Evolutionary conservation across 2,113 vertebrate genomes (phyloP).

Genomic region (Cinclus cinclus): DNA sequence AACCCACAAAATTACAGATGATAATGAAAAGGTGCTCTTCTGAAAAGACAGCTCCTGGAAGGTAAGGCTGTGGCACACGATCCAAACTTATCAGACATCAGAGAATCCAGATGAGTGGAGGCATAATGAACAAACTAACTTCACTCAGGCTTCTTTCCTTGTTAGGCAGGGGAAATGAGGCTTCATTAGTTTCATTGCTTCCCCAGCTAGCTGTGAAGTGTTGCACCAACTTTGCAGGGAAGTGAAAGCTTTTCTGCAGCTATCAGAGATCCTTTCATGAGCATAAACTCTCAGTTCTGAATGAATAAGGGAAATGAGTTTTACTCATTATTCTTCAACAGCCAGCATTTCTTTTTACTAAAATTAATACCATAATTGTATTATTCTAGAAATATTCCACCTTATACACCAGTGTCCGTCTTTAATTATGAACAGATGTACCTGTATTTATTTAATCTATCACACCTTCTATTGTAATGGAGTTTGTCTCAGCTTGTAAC

Average conservation of each 20-base stretch:
- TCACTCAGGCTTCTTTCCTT: not conserved
- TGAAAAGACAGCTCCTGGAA: not conserved
- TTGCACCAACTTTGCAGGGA: not conserved
- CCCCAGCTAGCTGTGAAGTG: not conserved
- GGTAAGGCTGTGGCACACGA: not conserved
- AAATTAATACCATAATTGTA: not conserved
- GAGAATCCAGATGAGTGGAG: not conserved
- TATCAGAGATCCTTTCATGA: not conserved
- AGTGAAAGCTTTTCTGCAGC: not conserved
- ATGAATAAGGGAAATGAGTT: not conserved
- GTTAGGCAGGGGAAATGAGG: slow-evolving; percentile 17
- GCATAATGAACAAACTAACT: not conserved
- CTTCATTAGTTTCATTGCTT: not conserved
- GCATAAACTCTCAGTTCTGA: not conserved
- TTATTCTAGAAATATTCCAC: not conserved
- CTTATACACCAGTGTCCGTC: not conserved
- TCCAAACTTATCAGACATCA: not conserved
- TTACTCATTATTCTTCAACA: not conserved
- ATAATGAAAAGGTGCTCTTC: not conserved
- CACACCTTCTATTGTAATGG: not conserved
- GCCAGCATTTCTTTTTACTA: not conserved
- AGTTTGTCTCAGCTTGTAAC: not conserved
- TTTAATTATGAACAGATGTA: not conserved
- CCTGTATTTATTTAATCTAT: not conserved
- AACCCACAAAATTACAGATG: not conserved